Evolutionary conservation across 2,113 vertebrate species (phyloP).

Genomic region (Telmatochromis brachygnathus): DNA sequence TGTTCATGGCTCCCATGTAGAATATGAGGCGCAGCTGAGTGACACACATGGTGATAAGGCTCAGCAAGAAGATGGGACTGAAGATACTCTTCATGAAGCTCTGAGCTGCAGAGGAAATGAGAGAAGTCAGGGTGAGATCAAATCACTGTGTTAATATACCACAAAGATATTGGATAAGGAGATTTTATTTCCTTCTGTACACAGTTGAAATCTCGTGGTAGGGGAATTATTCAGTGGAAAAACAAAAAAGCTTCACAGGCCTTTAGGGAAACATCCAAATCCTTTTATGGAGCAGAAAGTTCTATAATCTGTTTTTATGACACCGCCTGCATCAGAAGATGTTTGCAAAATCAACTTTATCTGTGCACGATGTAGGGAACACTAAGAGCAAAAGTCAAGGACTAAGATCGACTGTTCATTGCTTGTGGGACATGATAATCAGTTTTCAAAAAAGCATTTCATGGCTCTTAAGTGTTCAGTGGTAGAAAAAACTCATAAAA

Average conservation of each 20-base stretch:
- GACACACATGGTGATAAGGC: constrained; percentile 96
- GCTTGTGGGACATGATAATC: background rate
- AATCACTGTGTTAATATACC: background rate
- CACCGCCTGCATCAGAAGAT: background rate
- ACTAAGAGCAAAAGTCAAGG: background rate
- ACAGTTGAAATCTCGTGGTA: background rate
- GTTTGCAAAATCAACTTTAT: background rate
- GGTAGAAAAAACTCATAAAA: background rate
- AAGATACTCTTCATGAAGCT: constrained; percentile 94
- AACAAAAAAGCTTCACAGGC: background rate
- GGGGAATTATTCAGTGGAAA: background rate
- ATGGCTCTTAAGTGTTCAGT: background rate
- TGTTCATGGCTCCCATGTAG: constrained; percentile 99
- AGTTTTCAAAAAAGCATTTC: background rate
- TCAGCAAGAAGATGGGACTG: constrained; percentile 92
- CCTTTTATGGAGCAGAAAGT: background rate
- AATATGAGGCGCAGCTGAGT: constrained; percentile 97
- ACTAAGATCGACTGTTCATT: background rate
- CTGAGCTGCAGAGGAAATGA: constrained; percentile 40
- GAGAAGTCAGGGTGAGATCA: background rate
- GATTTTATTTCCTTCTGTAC: background rate
- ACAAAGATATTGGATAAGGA: background rate
- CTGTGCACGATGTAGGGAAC: background rate
- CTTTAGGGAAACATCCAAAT: background rate
- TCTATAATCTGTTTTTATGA: background rate